Percentiles rank a stretch among this genome's conserved stretches.
Evolutionary conservation across 2,888 invertebrate genomes (phyloP).

Genomic region (Sminthurides aquaticus): DNA sequence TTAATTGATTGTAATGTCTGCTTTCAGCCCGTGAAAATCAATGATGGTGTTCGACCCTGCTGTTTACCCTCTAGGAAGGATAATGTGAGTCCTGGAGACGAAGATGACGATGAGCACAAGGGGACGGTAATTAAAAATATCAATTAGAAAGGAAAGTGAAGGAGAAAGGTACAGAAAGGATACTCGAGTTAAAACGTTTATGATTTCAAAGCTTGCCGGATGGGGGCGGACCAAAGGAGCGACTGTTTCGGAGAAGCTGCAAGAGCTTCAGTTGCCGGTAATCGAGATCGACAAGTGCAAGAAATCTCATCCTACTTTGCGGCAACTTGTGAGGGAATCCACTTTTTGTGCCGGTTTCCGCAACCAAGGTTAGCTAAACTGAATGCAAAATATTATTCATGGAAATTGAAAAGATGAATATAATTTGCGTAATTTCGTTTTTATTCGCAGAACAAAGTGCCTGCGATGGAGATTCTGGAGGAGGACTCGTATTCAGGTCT

Average conservation of each 20-base stretch:
- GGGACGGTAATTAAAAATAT: conserved; percentile 34
- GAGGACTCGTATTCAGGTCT: conserved; percentile 31
- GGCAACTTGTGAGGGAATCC: conserved; percentile 54
- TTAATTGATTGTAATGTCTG: no score
- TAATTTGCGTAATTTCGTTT: no score
- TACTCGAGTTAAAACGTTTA: no score
- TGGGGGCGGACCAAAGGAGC: conserved; percentile 35
- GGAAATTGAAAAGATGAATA: conserved; percentile 7
- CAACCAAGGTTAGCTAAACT: conserved; percentile 46
- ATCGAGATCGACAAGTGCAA: conserved; percentile 53
- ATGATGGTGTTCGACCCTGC: conserved; percentile 30
- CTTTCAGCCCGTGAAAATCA: conserved; percentile 34
- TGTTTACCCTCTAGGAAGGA: conserved; percentile 31
- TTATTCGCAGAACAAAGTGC: conserved; percentile 16
- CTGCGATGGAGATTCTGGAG: conserved; percentile 34
- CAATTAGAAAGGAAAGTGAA: no score
- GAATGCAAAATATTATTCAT: no score
- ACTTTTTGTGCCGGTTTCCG: conserved; percentile 59
- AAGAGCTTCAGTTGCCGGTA: conserved; percentile 51
- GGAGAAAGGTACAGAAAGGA: no score
- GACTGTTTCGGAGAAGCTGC: conserved; percentile 50
- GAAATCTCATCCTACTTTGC: conserved; percentile 50
- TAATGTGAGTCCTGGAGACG: conserved; percentile 18
- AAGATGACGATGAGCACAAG: conserved; percentile 9
- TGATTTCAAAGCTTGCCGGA: conserved; percentile 38